These are phyloP conservation scores for Aldabrachelys gigantea DNA, from an alignment of 2,113 vertebrate genomes.

Conservation along the genomic window DNA sequence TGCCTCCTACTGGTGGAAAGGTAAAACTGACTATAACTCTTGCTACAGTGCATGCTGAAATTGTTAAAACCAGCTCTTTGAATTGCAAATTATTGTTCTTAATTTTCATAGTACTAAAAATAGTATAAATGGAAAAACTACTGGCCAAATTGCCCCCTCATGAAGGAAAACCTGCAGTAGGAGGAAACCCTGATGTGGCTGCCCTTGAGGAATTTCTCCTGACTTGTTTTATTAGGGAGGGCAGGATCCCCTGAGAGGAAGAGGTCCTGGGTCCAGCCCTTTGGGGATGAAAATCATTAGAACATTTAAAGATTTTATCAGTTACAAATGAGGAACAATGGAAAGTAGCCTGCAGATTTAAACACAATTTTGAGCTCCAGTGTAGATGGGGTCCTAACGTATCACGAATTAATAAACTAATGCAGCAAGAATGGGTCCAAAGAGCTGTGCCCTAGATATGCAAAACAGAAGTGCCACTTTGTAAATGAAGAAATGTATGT, in stretches of 20 bases:
- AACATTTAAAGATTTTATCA: background rate
- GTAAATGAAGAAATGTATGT: background rate
- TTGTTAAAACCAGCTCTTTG: background rate
- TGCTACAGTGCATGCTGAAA: background rate
- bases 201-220: background rate
- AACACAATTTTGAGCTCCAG: background rate
- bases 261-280: background rate
- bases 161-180: background rate
- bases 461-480: background rate
- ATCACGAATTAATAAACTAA: rapidly evolving
- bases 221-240: background rate
- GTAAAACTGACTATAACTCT: background rate
- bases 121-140: background rate
- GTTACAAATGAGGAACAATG: background rate
- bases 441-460: background rate
- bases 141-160: background rate
- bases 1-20: background rate
- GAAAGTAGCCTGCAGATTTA: background rate
- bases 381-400: background rate
- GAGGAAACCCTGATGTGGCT: background rate
- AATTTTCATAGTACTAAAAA: background rate
- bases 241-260: background rate
- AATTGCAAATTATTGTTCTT: background rate
- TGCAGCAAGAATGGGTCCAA: background rate
- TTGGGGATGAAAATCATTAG: background rate